Conservation (phyloP, 2,888 invertebrate genomes). For the Drosophila subquinaria region DNA sequence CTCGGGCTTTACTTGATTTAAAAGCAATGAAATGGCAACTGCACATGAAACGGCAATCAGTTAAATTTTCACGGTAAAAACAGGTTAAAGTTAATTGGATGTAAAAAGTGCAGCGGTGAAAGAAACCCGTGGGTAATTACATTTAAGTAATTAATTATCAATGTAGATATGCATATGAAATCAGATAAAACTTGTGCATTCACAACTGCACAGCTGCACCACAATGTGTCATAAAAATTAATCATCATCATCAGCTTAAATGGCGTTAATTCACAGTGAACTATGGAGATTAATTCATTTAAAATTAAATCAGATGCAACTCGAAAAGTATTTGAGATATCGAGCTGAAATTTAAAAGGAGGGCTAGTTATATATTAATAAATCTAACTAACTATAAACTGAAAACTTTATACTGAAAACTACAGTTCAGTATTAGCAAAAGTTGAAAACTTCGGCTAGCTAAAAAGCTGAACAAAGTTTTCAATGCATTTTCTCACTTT, state of each 20-base stretch:
- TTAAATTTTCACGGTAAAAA: conserved; percentile 57
- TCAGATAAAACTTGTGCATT: conserved; percentile 8
- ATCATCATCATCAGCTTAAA: conserved; percentile 22
- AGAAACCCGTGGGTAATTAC: conserved; percentile 46
- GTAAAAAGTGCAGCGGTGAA: conserved; percentile 37
- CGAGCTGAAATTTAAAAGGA: background rate
- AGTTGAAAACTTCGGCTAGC: conserved; percentile 21
- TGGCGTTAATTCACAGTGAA: conserved; percentile 29
- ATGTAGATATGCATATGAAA: conserved; percentile 11
- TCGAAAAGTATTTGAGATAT: background rate
- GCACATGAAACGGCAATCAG: conserved; percentile 63
- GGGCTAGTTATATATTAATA: background rate
- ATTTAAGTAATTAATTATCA: conserved; percentile 9
- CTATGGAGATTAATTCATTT: conserved; percentile 21
- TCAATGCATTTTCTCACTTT: conserved; percentile 27
- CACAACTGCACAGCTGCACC: conserved; percentile 2
- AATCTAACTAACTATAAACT: too few species aligned
- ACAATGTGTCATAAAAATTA: conserved; percentile 37
- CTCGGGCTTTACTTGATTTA: background rate
- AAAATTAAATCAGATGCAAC: background rate
- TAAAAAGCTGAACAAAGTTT: conserved; percentile 38
- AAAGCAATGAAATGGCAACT: conserved; percentile 49
- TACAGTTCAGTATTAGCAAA: conserved; percentile 18
- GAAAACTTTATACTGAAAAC: background rate
- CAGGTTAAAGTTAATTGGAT: conserved; percentile 70